A percentile compares a stretch with the other conserved stretches of the same genome.
phyloP scores from a whole-genome alignment of 64 coral and sea anemone species.

The Pocillopora damicornis region DNA sequence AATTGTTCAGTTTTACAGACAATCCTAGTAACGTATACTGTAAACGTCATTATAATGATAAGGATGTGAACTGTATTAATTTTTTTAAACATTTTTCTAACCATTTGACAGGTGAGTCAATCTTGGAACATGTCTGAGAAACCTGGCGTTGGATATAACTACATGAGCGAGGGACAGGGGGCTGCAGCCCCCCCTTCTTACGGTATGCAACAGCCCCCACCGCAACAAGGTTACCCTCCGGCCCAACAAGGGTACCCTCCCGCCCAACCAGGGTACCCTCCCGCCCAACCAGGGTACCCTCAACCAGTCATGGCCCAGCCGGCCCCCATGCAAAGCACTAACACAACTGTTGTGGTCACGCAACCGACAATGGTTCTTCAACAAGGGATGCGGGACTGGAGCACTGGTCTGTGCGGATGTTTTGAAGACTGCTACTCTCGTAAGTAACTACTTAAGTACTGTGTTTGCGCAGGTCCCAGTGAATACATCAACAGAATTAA shows the following conservation, averaged over 20 bases:
- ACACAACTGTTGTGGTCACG: conserved; percentile 30
- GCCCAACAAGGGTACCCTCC: background rate
- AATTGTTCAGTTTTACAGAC: too few relatives aligned
- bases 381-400: conserved; percentile 27
- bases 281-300: background rate
- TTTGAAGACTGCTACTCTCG: conserved; percentile 35
- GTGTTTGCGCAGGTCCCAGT: too few relatives aligned
- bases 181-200: background rate
- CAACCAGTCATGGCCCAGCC: background rate
- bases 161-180: background rate
- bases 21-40: too few relatives aligned
- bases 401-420: conserved; percentile 25
- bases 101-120: background rate
- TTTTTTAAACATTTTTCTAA: background rate
- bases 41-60: too few relatives aligned
- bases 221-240: background rate
- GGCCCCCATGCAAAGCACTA: background rate
- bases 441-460: background rate
- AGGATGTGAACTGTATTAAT: background rate
- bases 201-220: background rate
- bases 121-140: background rate
- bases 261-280: conserved; percentile 20
- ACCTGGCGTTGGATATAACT: background rate
- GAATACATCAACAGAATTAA: too few relatives aligned
- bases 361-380: conserved; percentile 18